Evolutionary conservation across 2,888 invertebrate genomes (phyloP), one percentile per base, ranked within the genome.

Genomic region (Bibio marci): DNA sequence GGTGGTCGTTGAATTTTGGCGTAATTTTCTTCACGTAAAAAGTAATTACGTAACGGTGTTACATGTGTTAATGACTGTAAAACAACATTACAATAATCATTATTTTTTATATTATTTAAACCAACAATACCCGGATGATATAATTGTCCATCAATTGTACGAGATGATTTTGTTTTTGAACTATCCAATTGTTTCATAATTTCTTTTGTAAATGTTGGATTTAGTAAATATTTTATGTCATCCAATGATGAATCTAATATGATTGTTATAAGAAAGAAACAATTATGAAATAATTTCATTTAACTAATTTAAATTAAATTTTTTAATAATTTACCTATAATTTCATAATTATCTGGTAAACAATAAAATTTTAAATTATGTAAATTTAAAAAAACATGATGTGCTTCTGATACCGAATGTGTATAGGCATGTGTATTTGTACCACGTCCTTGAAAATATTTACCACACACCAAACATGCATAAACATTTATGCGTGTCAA

Each of bases 61-160:
- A 98, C 95, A 66, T 97, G 94, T 0, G 92, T 86, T 25, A 99
- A 62, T 15, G 94, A 90, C 82, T 97, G 60, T 40, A 99, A 67
- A 40, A 99, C 86, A 35, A 97, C 98, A 66, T 99, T 99, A 58
- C 97, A 97, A 57, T 99, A 99, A 62, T 99, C 98, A 64, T 99
- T 99, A 4, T 94, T 95, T 65, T 99, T 99, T 49, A 99, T 99
- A 59, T 99, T 99, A 57, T 99, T 99, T 36, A 99, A 69, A 0
- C 85, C 85, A 15, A 98, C 94, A 52, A 99, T 92, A 41, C 94
- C 98, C 3, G 97, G 97, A 55, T 88, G 76, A 60, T 99, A 99
- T 57, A 92, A 75, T 1, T 90, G 87, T 10, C 94, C 94, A 63
- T 98, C 95, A 46, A 91, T 92, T 0, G 98, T 95, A 52, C 97